Conservation (phyloP, 1,140 invertebrate genomes). For the Bombus affinis region DNA sequence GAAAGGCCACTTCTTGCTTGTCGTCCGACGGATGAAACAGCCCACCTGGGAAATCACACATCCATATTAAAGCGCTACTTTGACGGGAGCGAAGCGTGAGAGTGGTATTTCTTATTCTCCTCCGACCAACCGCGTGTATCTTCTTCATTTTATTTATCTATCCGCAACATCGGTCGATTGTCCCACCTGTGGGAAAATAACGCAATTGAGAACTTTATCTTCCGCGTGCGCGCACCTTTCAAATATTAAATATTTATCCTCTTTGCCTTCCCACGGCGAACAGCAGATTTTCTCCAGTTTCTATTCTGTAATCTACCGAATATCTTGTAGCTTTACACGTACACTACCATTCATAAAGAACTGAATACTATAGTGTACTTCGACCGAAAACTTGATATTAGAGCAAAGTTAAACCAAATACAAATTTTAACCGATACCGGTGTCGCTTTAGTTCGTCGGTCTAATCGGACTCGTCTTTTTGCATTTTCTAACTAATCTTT, state of each 20-base stretch:
- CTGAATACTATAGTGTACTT: too few relatives aligned
- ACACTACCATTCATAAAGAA: too few relatives aligned
- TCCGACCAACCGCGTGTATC: background rate
- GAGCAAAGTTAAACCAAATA: too few relatives aligned
- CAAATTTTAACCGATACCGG: too few relatives aligned
- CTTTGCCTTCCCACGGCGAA: background rate
- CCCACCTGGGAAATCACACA: slow-evolving; percentile 87
- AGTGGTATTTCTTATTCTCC: slow-evolving; percentile 49
- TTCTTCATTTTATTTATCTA: slow-evolving; percentile 3
- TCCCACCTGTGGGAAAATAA: background rate
- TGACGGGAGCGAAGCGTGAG: slow-evolving; percentile 31
- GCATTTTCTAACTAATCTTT: background rate
- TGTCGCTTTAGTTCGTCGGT: background rate
- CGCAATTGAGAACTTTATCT: background rate
- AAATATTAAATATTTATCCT: background rate
- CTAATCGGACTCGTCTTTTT: too few relatives aligned
- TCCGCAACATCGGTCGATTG: background rate
- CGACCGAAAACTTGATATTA: background rate
- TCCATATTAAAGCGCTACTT: slow-evolving; percentile 67
- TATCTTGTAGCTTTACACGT: background rate
- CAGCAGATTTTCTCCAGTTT: background rate
- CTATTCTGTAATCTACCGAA: background rate
- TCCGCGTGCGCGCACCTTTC: too few relatives aligned
- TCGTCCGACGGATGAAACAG: slow-evolving; percentile 93
- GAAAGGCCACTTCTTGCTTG: slow-evolving; percentile 93